Percentiles rank a stretch among this genome's conserved stretches.
Evolutionary conservation across 1,140 invertebrate genomes (phyloP).

Genomic region (Hylaeus anthracinus): DNA sequence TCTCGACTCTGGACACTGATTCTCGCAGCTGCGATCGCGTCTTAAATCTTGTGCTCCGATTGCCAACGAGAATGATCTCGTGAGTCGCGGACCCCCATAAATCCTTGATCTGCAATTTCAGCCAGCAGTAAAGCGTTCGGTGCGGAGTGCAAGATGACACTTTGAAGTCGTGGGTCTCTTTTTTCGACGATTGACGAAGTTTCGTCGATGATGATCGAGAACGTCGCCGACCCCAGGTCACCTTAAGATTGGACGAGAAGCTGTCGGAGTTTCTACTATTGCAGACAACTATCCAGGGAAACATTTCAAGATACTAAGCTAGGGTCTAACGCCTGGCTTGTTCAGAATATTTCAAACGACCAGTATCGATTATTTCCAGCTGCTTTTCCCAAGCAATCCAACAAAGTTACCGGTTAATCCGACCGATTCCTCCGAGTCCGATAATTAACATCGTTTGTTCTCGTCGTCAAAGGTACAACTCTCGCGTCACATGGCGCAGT

Average conservation of each 20-base stretch:
- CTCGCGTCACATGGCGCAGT: constrained; percentile 21
- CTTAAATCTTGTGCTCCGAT: constrained; percentile 10
- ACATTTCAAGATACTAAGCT: no score
- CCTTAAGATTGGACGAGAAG: no score
- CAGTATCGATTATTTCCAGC: no score
- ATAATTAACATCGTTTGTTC: constrained; percentile 51
- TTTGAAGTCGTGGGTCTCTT: background rate
- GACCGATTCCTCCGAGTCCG: constrained; percentile 33
- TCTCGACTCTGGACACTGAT: background rate
- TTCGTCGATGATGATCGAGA: no score
- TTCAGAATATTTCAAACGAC: no score
- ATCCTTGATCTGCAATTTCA: constrained; percentile 24
- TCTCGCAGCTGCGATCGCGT: background rate
- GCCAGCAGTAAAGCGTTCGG: constrained; percentile 5
- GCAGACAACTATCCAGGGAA: no score
- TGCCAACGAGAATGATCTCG: constrained; percentile 6
- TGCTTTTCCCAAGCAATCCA: no score
- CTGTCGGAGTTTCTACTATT: no score
- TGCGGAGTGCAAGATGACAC: background rate
- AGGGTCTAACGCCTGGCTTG: no score
- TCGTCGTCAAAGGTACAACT: constrained; percentile 22
- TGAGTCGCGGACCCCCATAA: constrained; percentile 18
- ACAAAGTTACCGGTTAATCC: background rate
- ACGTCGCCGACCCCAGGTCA: no score
- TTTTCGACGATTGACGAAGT: no score